These are phyloP conservation scores for Panthera leo DNA, from an alignment of 2,113 vertebrate species.

Conservation along the genomic window DNA sequence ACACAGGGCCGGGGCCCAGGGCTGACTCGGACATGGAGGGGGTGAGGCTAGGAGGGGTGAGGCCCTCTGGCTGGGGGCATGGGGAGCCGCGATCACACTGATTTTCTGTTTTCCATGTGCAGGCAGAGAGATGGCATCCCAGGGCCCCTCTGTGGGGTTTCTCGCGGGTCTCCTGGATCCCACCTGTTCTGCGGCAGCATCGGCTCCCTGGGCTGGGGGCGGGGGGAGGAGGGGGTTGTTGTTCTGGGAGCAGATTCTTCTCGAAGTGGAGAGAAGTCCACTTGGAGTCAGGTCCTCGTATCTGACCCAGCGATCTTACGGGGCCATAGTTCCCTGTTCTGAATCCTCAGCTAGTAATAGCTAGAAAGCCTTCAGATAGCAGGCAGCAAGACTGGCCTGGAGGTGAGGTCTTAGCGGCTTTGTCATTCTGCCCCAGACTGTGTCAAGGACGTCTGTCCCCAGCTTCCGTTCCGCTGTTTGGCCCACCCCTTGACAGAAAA, in stretches of 20 bases:
- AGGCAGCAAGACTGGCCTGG: no score
- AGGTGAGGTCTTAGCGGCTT: no score
- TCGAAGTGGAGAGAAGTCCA: background rate
- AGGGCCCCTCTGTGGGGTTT: accelerated
- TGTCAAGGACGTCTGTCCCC: accelerated
- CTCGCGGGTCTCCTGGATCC: background rate
- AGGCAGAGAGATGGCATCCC: no score
- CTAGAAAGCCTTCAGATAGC: accelerated
- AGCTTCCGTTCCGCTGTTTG: background rate
- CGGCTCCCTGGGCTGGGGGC: no score
- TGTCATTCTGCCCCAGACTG: background rate
- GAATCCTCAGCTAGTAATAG: accelerated
- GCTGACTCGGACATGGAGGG: accelerated
- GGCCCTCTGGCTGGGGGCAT: accelerated
- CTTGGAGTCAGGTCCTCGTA: accelerated
- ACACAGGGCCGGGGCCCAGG: background rate
- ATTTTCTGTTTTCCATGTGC: accelerated
- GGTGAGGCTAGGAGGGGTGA: background rate
- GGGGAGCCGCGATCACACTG: accelerated
- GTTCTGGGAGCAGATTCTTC: background rate
- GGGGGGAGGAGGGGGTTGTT: no score
- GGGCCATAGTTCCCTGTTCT: no score
- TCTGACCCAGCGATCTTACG: accelerated
- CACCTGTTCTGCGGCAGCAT: background rate
- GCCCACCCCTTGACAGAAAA: background rate